phyloP scores from a whole-genome alignment of 2,888 invertebrate genomes.

The Maniola hyperantus region DNA sequence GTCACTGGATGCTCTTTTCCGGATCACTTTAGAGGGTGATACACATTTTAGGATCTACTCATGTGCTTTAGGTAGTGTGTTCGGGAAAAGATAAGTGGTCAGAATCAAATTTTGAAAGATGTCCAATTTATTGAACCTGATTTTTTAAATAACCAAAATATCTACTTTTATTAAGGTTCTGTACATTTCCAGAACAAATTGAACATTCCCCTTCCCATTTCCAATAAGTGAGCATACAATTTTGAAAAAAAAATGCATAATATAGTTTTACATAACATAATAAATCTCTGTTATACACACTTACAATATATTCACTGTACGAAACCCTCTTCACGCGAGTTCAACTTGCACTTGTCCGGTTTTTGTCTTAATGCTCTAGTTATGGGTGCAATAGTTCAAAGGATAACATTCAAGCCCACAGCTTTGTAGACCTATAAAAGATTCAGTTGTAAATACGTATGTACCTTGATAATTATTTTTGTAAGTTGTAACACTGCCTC shows the following conservation, averaged over 20 bases:
- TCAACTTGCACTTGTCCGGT: neutral
- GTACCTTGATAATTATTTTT: conserved; percentile 29
- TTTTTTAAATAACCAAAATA: no score
- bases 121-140: neutral
- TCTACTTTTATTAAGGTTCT: no score
- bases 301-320: no score
- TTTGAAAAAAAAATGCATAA: no score
- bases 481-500: conserved; percentile 49
- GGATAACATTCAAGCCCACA: neutral
- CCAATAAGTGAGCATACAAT: no score
- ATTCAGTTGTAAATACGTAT: neutral
- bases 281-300: no score
- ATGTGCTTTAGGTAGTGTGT: no score
- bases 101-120: neutral
- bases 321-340: no score
- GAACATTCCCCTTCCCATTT: no score
- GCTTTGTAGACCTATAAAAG: neutral
- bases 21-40: neutral
- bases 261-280: no score
- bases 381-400: neutral
- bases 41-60: no score
- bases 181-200: no score
- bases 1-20: conserved; percentile 16
- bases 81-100: neutral
- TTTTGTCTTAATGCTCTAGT: neutral